A percentile compares a stretch with the other conserved stretches of the same genome.
phyloP scores from a whole-genome alignment of 2,797 vertebrate species.

The Vespertilio murinus region DNA sequence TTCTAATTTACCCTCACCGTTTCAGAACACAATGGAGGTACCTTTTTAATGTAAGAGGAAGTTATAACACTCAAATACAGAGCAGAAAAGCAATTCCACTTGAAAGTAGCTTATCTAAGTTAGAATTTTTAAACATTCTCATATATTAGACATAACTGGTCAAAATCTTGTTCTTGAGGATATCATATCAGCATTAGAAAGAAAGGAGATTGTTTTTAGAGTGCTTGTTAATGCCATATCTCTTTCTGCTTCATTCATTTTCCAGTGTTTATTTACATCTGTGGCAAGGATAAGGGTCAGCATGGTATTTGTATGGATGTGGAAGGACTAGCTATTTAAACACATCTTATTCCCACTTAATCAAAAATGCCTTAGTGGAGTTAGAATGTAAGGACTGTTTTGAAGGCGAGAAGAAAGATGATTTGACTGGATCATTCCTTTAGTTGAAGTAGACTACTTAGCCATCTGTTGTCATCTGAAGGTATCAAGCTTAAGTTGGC shows the following conservation, averaged over 20 bases:
- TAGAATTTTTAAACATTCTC: neutral
- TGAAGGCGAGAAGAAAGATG: conserved; percentile 46
- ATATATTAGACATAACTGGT: neutral
- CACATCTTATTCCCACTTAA: conserved; percentile 48
- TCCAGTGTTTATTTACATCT: conserved; percentile 49
- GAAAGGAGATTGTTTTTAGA: neutral
- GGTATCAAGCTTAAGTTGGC: conserved; percentile 46
- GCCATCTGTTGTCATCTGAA: conserved; percentile 45
- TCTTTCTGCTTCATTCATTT: conserved; percentile 23
- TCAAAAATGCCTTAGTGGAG: conserved; percentile 43
- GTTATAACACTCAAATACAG: neutral
- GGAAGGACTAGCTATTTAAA: conserved; percentile 43
- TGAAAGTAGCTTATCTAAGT: conserved; percentile 28
- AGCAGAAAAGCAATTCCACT: neutral
- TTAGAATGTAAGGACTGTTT: conserved; percentile 77
- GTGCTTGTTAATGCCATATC: conserved; percentile 10
- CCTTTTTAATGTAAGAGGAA: neutral
- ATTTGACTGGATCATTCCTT: conserved; percentile 25
- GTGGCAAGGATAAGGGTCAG: neutral
- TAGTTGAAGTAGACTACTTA: conserved; percentile 66
- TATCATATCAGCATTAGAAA: neutral
- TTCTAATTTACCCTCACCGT: neutral
- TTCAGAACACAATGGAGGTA: neutral
- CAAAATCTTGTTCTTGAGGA: neutral
- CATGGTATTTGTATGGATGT: conserved; percentile 22